Conservation (phyloP, 2,888 invertebrate species). For the Apodemia zela region DNA sequence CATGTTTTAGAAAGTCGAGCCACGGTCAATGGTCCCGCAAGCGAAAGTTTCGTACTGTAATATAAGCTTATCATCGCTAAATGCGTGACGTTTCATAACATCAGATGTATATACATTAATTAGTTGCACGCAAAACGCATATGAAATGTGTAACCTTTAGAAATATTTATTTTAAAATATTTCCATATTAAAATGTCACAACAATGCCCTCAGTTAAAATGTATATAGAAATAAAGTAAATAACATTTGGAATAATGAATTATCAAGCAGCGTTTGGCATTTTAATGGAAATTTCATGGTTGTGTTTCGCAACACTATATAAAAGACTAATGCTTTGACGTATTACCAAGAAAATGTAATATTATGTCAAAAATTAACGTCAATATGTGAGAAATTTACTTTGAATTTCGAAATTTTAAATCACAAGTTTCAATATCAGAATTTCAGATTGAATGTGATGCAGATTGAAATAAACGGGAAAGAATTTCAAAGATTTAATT, state of each 20-base stretch:
- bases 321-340: not conserved
- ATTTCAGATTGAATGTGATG: not conserved
- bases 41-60: constrained; percentile 64
- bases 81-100: constrained; percentile 46
- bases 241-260: not conserved
- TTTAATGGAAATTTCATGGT: constrained; percentile 1
- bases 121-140: not conserved
- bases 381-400: not conserved
- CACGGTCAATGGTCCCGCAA: constrained; percentile 74
- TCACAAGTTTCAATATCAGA: not conserved
- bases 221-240: not conserved
- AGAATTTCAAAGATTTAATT: too few species aligned
- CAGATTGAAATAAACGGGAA: too few species aligned
- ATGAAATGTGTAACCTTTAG: constrained; percentile 23
- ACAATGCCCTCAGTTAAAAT: not conserved
- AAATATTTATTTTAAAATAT: not conserved
- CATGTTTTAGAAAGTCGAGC: too few species aligned
- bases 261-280: not conserved
- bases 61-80: constrained; percentile 49
- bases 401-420: not conserved
- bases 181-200: not conserved
- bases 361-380: too few species aligned
- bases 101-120: constrained; percentile 28
- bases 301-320: not conserved
- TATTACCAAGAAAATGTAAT: not conserved